phyloP scores from a whole-genome alignment of 92 coral and sea anemone species.

The Epizoanthus illoricatus region DNA sequence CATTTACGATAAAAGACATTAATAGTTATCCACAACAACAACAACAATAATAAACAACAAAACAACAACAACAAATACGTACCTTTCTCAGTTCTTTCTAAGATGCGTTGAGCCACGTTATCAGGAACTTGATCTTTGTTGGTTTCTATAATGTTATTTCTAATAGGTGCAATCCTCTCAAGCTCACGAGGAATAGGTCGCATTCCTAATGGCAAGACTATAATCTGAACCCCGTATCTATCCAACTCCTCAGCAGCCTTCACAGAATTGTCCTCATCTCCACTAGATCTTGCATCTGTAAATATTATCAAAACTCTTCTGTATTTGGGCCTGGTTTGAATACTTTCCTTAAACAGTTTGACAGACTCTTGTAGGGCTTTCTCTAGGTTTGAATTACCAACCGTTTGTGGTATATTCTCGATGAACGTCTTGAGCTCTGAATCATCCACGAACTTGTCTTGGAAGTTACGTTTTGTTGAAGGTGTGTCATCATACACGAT shows the following conservation, averaged over 20 bases:
- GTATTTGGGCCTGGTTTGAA: conserved; percentile 60
- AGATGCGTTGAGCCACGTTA: conserved; percentile 11
- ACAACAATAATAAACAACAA: too few relatives aligned
- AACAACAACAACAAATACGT: not conserved
- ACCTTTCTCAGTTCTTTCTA: conserved; percentile 26
- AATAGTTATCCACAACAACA: too few relatives aligned
- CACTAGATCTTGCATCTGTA: conserved; percentile 56
- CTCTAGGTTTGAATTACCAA: conserved; percentile 60
- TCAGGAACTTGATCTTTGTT: conserved; percentile 2
- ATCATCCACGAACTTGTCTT: conserved; percentile 52
- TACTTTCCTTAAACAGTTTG: conserved; percentile 51
- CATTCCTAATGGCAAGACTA: conserved; percentile 12
- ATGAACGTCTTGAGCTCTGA: conserved; percentile 55
- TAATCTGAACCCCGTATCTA: conserved; percentile 17
- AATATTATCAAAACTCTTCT: conserved; percentile 73
- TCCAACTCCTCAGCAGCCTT: conserved; percentile 6
- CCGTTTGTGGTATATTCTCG: conserved; percentile 58
- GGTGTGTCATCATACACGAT: conserved; percentile 53
- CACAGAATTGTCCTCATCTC: conserved; percentile 10
- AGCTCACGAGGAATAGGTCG: not conserved
- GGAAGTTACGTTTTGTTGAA: conserved; percentile 45
- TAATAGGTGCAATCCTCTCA: not conserved
- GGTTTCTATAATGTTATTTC: conserved; percentile 4
- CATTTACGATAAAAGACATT: too few relatives aligned
- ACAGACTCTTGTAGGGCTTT: conserved; percentile 64